Evolutionary conservation across 2,888 invertebrate genomes (phyloP), one percentile per base, ranked within the genome.

Genomic region (Perizoma flavofasciatum): DNA sequence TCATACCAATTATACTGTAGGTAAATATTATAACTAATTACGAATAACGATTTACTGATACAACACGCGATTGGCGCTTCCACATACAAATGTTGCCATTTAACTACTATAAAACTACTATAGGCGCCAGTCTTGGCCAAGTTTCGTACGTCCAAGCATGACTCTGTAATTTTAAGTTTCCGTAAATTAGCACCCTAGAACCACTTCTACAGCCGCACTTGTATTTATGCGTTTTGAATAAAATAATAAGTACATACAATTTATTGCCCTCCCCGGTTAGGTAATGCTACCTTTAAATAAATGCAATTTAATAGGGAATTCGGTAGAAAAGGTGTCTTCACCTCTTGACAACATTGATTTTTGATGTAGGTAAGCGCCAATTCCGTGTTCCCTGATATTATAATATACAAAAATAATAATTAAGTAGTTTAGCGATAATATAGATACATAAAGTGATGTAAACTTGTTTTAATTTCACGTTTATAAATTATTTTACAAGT

Each of bases 1-100:
- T 91, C 91, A 92, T 92, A 90, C 91, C 91, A 90, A 85, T 88
- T 89, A 91, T 88, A 89, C 86, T 87, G 89, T 91, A 91, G 89
- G 88, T 89, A 85, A 37, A 83, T 88, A 89, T 82, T 86, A 79
- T 87, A 87, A 88, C 81, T 86, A 85, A 87, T 86, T 86, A 88
- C 80, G 80, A 82, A 82, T 86, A 85, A 88, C 82, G 77, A 82
- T 81, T 82, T 85, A 83, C 69, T 77, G 77, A 74, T 79, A 79
- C 77, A 76, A 73, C 68, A 67, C 75, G 74, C 74, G 75, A 75
- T 75, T 80, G 81, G 74, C 68, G 69, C 73, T 74, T 45, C 50
- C 45, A 58, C 51, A 55, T 48, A 35, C 55, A 22, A 39, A 44
- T 9, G 49, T 55, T 45, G 39, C 47, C 55, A 45, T 10, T 40